Evolutionary conservation across 2,113 vertebrate genomes (phyloP).

Genomic region (Spea bombifrons): DNA sequence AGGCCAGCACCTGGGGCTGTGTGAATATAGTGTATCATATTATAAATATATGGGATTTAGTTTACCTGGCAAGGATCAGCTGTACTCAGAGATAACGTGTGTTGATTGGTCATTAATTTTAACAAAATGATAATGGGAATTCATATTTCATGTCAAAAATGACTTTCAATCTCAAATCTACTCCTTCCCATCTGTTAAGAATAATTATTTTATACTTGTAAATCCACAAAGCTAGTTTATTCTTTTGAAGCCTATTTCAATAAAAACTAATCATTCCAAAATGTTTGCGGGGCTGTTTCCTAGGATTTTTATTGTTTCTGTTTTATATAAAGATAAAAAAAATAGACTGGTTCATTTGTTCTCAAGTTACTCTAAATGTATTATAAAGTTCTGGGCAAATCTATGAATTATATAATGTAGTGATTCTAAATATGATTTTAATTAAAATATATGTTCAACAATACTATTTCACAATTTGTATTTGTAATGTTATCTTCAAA

Average conservation of each 20-base stretch:
- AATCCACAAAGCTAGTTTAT: conserved; percentile 20
- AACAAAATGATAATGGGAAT: conserved; percentile 54
- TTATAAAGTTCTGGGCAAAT: too few species aligned
- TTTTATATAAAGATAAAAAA: too few species aligned
- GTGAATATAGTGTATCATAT: conserved; percentile 53
- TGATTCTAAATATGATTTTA: too few species aligned
- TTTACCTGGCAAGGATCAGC: conserved; percentile 55
- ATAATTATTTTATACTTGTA: conserved; percentile 35
- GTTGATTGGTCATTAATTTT: conserved; percentile 57
- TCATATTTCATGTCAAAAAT: conserved; percentile 46
- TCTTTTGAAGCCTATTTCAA: neutral
- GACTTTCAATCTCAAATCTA: conserved; percentile 43
- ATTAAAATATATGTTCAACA: too few species aligned
- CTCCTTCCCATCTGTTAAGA: conserved; percentile 44
- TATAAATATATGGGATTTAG: conserved; percentile 50
- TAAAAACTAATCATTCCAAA: too few species aligned
- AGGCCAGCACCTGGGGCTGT: conserved; percentile 52
- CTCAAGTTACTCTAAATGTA: too few species aligned
- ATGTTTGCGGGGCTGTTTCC: too few species aligned
- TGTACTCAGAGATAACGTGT: conserved; percentile 49
- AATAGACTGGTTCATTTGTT: too few species aligned
- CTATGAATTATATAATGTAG: too few species aligned
- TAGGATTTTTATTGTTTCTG: too few species aligned
- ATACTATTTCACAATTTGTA: too few species aligned
- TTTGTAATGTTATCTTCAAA: too few species aligned